Base-by-base conservation (phyloP, 2,888 invertebrate genomes). In the Ptychoptera albimana region DNA sequence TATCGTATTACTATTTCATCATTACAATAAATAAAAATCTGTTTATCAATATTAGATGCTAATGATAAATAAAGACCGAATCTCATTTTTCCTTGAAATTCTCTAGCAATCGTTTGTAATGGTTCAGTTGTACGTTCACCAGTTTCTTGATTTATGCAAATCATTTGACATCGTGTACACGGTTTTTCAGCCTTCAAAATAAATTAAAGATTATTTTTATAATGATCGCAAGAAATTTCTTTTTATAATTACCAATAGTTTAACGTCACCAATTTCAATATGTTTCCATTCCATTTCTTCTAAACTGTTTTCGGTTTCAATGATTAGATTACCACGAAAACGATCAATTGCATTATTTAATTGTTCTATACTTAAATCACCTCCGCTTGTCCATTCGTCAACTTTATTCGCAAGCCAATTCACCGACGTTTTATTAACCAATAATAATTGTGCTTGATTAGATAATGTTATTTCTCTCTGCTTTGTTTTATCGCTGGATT, bases 101-200 rank as follows among this genome's bases (percentile, higher is more conserved):
- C 73, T 55, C 75, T 75, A 1, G 84, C 77, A 51, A 88, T 73
- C 1, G 85, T 82, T 50, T 79, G 70, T 10, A 88, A 62, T 1
- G 87, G 86, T 59, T 88, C 87, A 0, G 77, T 71, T 1, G 83
- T 82, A 56, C 80, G 85, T 51, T 76, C 68, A 0, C 88, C 91
- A 2, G 82, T 86, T 38, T 71, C 68, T 66, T 92, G 94, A 64
- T 96, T 82, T 48, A 94, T 82, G 60, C 94, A 93, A 46, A 97
- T 83, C 87, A 96, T 94, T 64, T 92, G 89, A 60, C 96, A 97
- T 44, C 96, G 75, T 1, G 79, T 80, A 57, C 94, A 96, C 37
- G 75, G 75, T 1, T 86, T 87, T 52, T 79, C 77, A 43, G 79
- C 77, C 79, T 86, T 66, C 44, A 69, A 60, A 2, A 39, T 39